Conservation (phyloP, 2,888 invertebrate genomes). For the Cataglyphis livida region DNA sequence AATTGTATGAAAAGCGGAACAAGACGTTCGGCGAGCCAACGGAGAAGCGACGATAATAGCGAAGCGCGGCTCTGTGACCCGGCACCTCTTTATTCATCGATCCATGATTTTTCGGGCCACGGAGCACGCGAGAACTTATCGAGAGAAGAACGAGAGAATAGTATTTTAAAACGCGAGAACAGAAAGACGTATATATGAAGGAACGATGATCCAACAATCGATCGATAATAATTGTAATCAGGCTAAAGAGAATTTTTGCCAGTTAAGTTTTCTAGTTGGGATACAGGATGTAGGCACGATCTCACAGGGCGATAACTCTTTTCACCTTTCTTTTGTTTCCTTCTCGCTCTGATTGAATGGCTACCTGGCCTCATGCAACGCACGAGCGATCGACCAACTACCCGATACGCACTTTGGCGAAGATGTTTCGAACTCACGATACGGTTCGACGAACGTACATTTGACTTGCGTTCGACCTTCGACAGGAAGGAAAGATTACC, state of each 20-base stretch:
- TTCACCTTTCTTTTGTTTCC: slow-evolving; percentile 85
- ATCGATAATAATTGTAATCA: slow-evolving; percentile 70
- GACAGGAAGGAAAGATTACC: slow-evolving; percentile 68
- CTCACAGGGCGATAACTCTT: slow-evolving; percentile 82
- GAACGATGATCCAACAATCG: slow-evolving; percentile 60
- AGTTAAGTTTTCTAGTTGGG: slow-evolving; percentile 48
- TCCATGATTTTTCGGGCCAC: slow-evolving; percentile 68
- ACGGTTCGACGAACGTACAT: slow-evolving; percentile 71
- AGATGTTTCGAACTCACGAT: slow-evolving; percentile 65
- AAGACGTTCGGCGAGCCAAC: slow-evolving; percentile 36
- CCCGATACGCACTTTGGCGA: slow-evolving; percentile 64
- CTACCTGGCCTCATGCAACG: slow-evolving; percentile 73
- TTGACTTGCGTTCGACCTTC: slow-evolving; percentile 68
- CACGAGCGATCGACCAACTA: slow-evolving; percentile 68
- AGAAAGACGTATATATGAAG: slow-evolving; percentile 15
- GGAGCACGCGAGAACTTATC: slow-evolving; percentile 42
- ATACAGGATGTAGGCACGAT: slow-evolving; percentile 78
- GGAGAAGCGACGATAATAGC: slow-evolving; percentile 24
- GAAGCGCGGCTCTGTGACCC: slow-evolving; percentile 48
- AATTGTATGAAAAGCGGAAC: slow-evolving; percentile 25
- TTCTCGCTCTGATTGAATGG: slow-evolving; percentile 85
- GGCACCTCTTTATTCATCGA: slow-evolving; percentile 70
- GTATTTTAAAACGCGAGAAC: neutral
- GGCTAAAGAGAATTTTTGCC: slow-evolving; percentile 51
- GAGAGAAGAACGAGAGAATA: neutral